Evolutionary conservation across 2,888 invertebrate species (phyloP).

Genomic region (Eudemis profundana): DNA sequence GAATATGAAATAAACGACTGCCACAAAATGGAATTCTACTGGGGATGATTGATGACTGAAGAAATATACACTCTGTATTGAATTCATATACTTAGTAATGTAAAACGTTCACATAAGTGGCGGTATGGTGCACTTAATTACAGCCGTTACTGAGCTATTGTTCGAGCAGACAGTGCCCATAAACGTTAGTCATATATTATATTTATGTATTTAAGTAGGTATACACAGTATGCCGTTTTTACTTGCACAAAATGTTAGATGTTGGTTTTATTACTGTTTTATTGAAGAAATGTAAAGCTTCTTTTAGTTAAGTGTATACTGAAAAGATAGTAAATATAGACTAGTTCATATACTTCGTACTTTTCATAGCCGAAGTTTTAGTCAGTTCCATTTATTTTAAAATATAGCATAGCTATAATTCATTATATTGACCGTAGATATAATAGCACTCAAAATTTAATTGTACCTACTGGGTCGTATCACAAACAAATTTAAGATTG

Average conservation of each 20-base stretch:
- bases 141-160: conserved; percentile 26
- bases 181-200: conserved; percentile 28
- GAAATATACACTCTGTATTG: conserved; percentile 58
- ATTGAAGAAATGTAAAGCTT: background rate
- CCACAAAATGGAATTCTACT: conserved; percentile 57
- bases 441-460: conserved; percentile 44
- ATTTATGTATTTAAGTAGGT: conserved; percentile 35
- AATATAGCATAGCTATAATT: conserved; percentile 52
- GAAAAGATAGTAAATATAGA: conserved; percentile 18
- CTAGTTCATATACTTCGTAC: conserved; percentile 25
- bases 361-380: conserved; percentile 31
- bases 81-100: conserved; percentile 59
- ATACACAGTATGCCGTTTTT: conserved; percentile 32
- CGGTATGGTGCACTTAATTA: conserved; percentile 78
- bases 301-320: background rate
- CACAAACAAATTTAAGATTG: conserved; percentile 48
- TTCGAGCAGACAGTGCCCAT: conserved; percentile 13
- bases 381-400: conserved; percentile 27
- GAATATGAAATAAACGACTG: conserved; percentile 60
- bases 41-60: conserved; percentile 62
- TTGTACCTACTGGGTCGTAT: conserved; percentile 23
- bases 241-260: conserved; percentile 41
- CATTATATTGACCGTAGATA: conserved; percentile 16
- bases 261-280: conserved; percentile 43
- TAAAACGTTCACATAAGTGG: conserved; percentile 64